Percentiles rank a stretch among this genome's conserved stretches.
phyloP scores from a whole-genome alignment of 2,888 invertebrate species.

The Cheilosia soror region DNA sequence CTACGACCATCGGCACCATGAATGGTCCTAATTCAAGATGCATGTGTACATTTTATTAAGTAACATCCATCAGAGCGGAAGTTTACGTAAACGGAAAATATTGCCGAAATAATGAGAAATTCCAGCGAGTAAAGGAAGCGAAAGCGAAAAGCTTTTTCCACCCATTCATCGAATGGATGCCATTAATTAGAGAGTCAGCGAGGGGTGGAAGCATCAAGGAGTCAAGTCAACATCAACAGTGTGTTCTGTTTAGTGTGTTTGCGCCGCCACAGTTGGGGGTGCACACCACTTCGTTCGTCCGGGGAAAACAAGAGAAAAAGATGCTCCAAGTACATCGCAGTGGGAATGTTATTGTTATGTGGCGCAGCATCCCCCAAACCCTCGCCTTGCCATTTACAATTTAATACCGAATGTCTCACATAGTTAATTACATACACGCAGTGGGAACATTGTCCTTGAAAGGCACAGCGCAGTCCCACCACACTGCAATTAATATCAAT shows the following conservation, averaged over 20 bases:
- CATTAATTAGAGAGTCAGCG: conserved; percentile 70
- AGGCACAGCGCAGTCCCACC: conserved; percentile 21
- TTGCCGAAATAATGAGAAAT: conserved; percentile 77
- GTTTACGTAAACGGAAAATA: conserved; percentile 75
- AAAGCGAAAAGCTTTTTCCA: conserved; percentile 67
- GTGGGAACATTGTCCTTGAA: conserved; percentile 63
- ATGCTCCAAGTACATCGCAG: conserved; percentile 59
- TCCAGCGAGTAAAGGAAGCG: conserved; percentile 68
- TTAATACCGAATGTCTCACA: conserved; percentile 71
- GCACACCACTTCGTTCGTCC: conserved; percentile 21
- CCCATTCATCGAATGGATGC: conserved; percentile 73
- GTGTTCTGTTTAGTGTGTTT: conserved; percentile 44
- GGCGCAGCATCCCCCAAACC: neutral
- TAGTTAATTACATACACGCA: conserved; percentile 64
- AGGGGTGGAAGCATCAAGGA: conserved; percentile 42
- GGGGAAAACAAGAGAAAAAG: conserved; percentile 31
- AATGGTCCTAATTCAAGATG: conserved; percentile 73
- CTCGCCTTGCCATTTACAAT: conserved; percentile 13
- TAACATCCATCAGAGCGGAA: conserved; percentile 75
- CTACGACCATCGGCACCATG: neutral
- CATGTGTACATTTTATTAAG: conserved; percentile 75
- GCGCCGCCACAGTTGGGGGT: conserved; percentile 39
- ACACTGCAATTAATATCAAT: conserved; percentile 75
- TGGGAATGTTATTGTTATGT: conserved; percentile 59
- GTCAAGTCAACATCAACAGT: conserved; percentile 30